These are phyloP conservation scores for Rhadina sibilatrix DNA, from an alignment of 2,113 vertebrate genomes.

Conservation along the genomic window DNA sequence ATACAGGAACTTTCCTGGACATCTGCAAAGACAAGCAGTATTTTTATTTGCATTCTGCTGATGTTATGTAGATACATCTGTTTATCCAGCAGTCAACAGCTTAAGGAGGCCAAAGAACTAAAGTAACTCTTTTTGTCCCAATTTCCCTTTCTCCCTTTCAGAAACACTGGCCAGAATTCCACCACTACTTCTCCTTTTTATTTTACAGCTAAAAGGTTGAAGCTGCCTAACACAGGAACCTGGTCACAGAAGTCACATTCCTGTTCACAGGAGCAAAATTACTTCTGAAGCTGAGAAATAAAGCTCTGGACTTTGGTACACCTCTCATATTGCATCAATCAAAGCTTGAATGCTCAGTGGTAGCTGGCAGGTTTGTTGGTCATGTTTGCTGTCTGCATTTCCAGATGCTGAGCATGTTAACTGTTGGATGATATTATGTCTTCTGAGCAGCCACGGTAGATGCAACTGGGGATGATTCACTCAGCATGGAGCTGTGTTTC, in stretches of 20 bases:
- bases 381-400: not conserved
- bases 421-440: not conserved
- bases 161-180: not conserved
- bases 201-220: not conserved
- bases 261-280: not conserved
- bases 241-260: not conserved
- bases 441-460: not conserved
- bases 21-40: not conserved
- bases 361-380: not conserved
- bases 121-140: not conserved
- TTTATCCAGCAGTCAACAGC: not conserved
- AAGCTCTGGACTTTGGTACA: not conserved
- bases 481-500: not conserved
- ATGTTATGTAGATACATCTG: not conserved
- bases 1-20: not conserved
- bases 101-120: not conserved
- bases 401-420: not conserved
- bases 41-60: not conserved
- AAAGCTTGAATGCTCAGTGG: not conserved
- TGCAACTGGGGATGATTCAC: not conserved
- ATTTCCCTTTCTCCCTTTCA: not conserved
- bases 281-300: not conserved
- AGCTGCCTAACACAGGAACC: not conserved
- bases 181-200: not conserved
- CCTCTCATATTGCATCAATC: fast-evolving